These are phyloP conservation scores for Hydra vulgaris DNA, from an alignment of 30 jellyfish, hydroid and myxozoan genomes.

Conservation along the genomic window DNA sequence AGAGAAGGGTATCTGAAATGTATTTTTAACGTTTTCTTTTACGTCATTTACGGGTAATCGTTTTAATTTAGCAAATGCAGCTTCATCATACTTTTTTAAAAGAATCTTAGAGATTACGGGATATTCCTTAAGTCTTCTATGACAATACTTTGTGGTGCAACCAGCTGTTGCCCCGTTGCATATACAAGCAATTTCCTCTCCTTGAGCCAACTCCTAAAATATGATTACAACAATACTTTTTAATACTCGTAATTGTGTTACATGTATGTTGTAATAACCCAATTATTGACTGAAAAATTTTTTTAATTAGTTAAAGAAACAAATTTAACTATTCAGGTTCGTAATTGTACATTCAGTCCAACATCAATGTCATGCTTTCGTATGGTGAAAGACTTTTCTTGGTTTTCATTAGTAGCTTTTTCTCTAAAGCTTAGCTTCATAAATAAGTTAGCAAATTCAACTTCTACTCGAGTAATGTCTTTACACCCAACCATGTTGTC, in stretches of 20 bases:
- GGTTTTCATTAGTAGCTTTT: slow-evolving; percentile 9
- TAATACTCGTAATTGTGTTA: too few relatives aligned
- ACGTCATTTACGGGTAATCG: background rate
- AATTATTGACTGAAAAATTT: too few relatives aligned
- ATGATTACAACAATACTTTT: too few relatives aligned
- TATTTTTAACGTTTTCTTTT: background rate
- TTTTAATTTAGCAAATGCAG: slow-evolving; percentile 14
- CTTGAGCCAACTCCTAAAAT: slow-evolving; percentile 48
- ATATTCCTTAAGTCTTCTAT: slow-evolving; percentile 58
- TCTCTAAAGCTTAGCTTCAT: slow-evolving; percentile 55
- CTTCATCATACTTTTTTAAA: slow-evolving; percentile 44
- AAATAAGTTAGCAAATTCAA: slow-evolving; percentile 50
- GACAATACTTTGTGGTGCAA: slow-evolving; percentile 69
- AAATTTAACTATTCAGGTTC: too few relatives aligned
- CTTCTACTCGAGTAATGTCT: slow-evolving; percentile 43
- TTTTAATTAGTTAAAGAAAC: too few relatives aligned
- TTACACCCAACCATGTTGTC: slow-evolving; percentile 69
- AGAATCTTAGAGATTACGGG: slow-evolving; percentile 58
- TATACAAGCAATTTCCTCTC: slow-evolving; percentile 56
- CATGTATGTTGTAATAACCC: too few relatives aligned
- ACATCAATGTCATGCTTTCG: slow-evolving; percentile 61
- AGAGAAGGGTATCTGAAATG: background rate
- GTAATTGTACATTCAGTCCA: slow-evolving; percentile 59
- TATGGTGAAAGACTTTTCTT: slow-evolving; percentile 10
- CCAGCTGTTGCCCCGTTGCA: slow-evolving; percentile 96